These are phyloP conservation scores for Sarcophaga variegata DNA, from an alignment of 2,888 invertebrate species.

Conservation along the genomic window DNA sequence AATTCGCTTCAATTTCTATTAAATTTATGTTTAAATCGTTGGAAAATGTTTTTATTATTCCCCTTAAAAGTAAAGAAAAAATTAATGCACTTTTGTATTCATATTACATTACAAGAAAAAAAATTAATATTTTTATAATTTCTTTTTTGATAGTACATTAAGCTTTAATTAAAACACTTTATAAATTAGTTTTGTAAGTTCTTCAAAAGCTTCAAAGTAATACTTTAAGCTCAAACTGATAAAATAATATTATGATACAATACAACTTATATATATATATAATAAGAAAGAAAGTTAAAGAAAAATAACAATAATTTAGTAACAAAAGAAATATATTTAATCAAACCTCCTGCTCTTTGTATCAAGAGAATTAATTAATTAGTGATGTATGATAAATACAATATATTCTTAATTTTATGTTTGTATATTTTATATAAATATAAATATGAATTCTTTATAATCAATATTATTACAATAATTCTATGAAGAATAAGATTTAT, in stretches of 20 bases:
- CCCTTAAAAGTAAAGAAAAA: neutral
- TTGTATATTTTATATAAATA: conserved; percentile 35
- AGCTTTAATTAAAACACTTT: conserved; percentile 32
- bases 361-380: conserved; percentile 28
- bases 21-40: neutral
- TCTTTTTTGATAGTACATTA: conserved; percentile 18
- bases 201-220: conserved; percentile 40
- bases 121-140: conserved; percentile 4
- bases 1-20: neutral
- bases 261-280: too few relatives aligned
- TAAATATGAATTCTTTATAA: conserved; percentile 55
- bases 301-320: too few relatives aligned
- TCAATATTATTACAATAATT: conserved; percentile 36
- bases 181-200: conserved; percentile 2
- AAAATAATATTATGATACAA: conserved; percentile 2
- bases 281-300: neutral
- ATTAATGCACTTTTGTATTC: neutral
- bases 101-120: neutral
- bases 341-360: conserved; percentile 16
- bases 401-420: conserved; percentile 26
- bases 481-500: neutral
- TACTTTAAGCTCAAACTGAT: conserved; percentile 37
- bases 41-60: conserved; percentile 6
- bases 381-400: conserved; percentile 45
- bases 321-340: neutral